A percentile compares a stretch with the other conserved stretches of the same genome.
These are phyloP conservation scores for Eutrigla gurnardus DNA, from an alignment of 2,797 vertebrate genomes.

Conservation along the genomic window DNA sequence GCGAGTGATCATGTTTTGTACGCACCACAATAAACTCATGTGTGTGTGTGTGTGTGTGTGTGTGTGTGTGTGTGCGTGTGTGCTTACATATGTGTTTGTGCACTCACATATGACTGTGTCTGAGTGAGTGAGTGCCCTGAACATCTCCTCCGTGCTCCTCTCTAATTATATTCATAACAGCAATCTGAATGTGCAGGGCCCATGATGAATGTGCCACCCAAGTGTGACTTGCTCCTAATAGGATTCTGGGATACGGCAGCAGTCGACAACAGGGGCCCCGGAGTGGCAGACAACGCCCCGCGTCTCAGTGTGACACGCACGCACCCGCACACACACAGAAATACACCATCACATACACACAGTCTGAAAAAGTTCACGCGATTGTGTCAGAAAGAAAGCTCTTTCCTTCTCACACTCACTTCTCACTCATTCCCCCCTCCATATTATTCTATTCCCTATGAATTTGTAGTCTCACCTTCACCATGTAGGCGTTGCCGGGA, in stretches of 20 bases:
- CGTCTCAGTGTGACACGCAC: slow-evolving; percentile 53
- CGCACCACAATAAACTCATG: slow-evolving; percentile 29
- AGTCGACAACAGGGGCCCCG: slow-evolving; percentile 74
- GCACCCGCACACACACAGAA: slow-evolving; percentile 21
- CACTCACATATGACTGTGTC: slow-evolving; percentile 53
- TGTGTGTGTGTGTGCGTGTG: slow-evolving; percentile 63
- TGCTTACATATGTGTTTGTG: slow-evolving; percentile 70
- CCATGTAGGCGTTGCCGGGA: not conserved
- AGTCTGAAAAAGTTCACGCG: slow-evolving; percentile 45
- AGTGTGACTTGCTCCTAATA: slow-evolving; percentile 85
- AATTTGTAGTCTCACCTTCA: slow-evolving; percentile 39
- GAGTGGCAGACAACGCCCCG: slow-evolving; percentile 73
- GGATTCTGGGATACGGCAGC: slow-evolving; percentile 78
- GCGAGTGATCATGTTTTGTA: slow-evolving; percentile 51
- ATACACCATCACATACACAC: slow-evolving; percentile 26
- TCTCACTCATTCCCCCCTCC: slow-evolving; percentile 40
- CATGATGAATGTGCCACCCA: slow-evolving; percentile 87
- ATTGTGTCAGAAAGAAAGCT: slow-evolving; percentile 45
- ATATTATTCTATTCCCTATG: slow-evolving; percentile 44
- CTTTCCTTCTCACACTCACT: slow-evolving; percentile 33
- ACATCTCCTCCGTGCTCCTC: slow-evolving; percentile 74
- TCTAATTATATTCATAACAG: slow-evolving; percentile 89
- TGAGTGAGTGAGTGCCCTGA: slow-evolving; percentile 58
- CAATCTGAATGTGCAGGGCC: slow-evolving; percentile 86
- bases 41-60: slow-evolving; percentile 66